Evolutionary conservation across 2,888 invertebrate genomes (phyloP).

Genomic region (Pristionchus mayeri): DNA sequence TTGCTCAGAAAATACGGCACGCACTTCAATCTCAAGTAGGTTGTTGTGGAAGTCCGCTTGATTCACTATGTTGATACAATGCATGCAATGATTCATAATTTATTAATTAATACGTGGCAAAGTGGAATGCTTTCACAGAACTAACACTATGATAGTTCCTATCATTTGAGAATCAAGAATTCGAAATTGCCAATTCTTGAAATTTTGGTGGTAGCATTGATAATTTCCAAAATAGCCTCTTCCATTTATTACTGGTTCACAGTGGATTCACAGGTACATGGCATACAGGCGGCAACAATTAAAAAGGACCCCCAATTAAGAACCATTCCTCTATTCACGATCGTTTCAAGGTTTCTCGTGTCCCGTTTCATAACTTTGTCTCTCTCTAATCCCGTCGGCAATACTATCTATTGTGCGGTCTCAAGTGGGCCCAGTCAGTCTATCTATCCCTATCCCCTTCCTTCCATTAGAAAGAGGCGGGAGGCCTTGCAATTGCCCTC

Average conservation of each 20-base stretch:
- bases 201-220: too few species aligned
- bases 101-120: too few species aligned
- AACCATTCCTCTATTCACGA: not conserved
- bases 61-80: not conserved
- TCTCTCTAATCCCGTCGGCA: not conserved
- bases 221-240: too few species aligned
- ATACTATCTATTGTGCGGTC: constrained; percentile 16
- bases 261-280: too few species aligned
- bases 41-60: not conserved
- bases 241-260: too few species aligned
- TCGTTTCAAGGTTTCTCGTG: not conserved
- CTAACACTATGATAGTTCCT: too few species aligned
- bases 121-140: too few species aligned
- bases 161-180: too few species aligned
- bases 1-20: not conserved
- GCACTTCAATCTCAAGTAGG: not conserved
- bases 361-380: constrained; percentile 38
- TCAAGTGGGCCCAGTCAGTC: not conserved
- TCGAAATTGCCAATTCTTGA: too few species aligned
- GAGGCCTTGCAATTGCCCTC: not conserved
- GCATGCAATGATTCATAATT: too few species aligned
- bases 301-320: not conserved
- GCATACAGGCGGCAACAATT: too few species aligned
- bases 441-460: not conserved
- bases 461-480: not conserved